Conservation (phyloP, 2,113 vertebrate species). For the Puma concolor region DNA sequence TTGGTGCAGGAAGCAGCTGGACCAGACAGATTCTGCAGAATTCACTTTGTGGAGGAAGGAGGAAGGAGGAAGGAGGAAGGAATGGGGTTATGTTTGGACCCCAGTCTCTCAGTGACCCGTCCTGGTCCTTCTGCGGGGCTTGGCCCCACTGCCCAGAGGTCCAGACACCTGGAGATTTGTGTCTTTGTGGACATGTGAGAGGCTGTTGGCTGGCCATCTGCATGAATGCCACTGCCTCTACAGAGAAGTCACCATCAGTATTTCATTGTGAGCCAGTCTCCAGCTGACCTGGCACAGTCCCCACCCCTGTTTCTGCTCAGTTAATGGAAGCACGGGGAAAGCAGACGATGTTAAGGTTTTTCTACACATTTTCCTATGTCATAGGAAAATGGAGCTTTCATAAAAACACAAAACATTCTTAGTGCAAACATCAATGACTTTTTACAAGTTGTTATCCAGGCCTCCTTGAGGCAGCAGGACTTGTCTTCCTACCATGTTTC, state of each 20-base stretch:
- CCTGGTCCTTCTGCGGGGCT: background rate
- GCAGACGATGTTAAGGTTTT: background rate
- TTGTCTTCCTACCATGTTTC: background rate
- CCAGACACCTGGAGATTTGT: background rate
- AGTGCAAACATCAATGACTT: background rate
- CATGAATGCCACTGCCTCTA: background rate
- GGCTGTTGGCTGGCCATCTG: background rate
- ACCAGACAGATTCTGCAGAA: background rate
- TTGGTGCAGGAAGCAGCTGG: background rate
- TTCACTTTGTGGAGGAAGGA: background rate
- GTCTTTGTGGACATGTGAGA: background rate
- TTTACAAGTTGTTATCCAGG: background rate
- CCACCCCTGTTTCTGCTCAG: background rate
- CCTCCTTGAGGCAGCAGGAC: background rate
- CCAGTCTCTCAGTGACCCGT: background rate
- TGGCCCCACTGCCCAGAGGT: too few relatives aligned
- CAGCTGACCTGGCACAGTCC: too few relatives aligned
- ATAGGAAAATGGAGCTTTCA: background rate
- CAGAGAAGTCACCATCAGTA: background rate
- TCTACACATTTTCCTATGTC: background rate
- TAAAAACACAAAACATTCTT: background rate
- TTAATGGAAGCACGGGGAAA: background rate
- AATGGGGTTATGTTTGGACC: background rate
- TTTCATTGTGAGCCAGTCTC: background rate
- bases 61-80: background rate